Percentiles rank a stretch among this genome's conserved stretches.
Conservation (phyloP, 1,140 invertebrate genomes). For the Trachelipus rathkii region DNA sequence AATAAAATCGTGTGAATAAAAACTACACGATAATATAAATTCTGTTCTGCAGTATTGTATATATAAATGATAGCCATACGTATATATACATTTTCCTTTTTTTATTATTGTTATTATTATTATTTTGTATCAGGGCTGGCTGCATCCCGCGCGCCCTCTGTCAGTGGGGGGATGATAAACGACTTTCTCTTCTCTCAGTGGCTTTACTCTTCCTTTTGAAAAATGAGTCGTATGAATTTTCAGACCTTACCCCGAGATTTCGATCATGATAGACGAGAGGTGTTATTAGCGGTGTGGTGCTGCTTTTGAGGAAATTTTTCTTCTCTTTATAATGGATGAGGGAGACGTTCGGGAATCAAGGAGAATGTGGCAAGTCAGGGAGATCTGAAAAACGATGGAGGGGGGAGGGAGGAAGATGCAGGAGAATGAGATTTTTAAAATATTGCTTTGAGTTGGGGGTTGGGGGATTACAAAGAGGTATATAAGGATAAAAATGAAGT, state of each 20-base stretch:
- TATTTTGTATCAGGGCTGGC: background rate
- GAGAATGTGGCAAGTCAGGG: background rate
- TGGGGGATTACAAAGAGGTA: no score
- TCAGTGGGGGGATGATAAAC: constrained; percentile 6
- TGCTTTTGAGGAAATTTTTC: constrained; percentile 11
- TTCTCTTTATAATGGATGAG: constrained; percentile 11
- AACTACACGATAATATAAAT: no score
- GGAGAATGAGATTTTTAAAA: no score
- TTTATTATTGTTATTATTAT: background rate
- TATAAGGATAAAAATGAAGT: no score
- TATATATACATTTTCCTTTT: background rate
- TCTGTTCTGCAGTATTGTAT: background rate
- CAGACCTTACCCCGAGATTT: constrained; percentile 11
- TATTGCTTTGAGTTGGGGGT: no score
- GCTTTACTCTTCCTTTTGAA: constrained; percentile 10
- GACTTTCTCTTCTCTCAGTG: constrained; percentile 9
- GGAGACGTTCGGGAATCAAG: background rate
- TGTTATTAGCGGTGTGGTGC: constrained; percentile 6
- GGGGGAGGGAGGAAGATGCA: background rate
- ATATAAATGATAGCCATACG: background rate
- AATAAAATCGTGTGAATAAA: no score
- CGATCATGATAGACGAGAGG: constrained; percentile 8
- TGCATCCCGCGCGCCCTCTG: constrained; percentile 8
- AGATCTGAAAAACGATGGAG: background rate
- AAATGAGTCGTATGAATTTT: constrained; percentile 9